These are phyloP conservation scores for Alauda arvensis DNA, from an alignment of 2,797 vertebrate genomes.

Conservation along the genomic window DNA sequence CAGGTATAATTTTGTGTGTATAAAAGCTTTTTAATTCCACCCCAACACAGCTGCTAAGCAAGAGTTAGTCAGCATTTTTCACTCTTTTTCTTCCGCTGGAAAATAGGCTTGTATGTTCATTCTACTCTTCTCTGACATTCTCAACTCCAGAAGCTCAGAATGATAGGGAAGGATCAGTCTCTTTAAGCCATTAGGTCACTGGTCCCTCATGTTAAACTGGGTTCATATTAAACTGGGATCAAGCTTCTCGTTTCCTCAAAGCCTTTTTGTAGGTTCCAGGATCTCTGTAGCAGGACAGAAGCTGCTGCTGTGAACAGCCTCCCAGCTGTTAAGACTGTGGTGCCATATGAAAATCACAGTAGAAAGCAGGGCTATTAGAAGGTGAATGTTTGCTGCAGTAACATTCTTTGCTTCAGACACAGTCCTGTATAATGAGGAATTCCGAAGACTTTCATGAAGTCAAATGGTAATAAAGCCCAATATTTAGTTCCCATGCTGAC, in stretches of 20 bases:
- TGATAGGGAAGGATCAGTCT: neutral
- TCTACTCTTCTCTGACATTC: neutral
- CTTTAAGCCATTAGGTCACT: neutral
- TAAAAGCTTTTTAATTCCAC: neutral
- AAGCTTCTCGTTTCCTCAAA: neutral
- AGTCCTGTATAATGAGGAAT: neutral
- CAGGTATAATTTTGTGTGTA: neutral
- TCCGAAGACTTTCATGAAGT: neutral
- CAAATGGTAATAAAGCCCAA: neutral
- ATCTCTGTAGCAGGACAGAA: neutral
- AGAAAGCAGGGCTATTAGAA: neutral
- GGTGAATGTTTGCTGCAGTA: neutral
- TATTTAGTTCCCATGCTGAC: neutral
- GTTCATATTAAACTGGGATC: neutral
- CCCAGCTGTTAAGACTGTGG: neutral
- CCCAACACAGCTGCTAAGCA: neutral
- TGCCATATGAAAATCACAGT: neutral
- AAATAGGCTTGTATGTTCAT: neutral
- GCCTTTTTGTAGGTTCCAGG: neutral
- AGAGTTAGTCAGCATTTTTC: neutral
- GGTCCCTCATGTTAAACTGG: neutral
- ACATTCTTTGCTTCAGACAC: neutral
- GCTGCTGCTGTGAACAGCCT: neutral
- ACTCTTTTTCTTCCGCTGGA: neutral
- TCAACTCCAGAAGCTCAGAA: neutral